These are phyloP conservation scores for Thamnophis elegans DNA, from an alignment of 2,797 vertebrate species.

Conservation along the genomic window DNA sequence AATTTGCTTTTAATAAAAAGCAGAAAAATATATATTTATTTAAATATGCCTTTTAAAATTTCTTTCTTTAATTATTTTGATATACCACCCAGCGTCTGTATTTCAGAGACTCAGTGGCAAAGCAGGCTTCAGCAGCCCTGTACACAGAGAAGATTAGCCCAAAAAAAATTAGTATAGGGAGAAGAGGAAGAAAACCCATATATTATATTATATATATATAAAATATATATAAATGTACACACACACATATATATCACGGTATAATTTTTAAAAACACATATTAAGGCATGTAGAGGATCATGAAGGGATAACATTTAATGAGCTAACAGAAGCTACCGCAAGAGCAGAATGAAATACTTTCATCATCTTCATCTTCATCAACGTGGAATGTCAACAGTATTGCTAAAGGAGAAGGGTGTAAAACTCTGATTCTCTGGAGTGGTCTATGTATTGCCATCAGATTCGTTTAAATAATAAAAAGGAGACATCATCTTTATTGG, in stretches of 20 bases:
- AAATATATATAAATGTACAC: not conserved
- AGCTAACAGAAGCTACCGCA: conserved; percentile 50
- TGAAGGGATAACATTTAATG: conserved; percentile 72
- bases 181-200: conserved; percentile 56
- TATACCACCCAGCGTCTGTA: conserved; percentile 55
- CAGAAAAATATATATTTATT: conserved; percentile 68
- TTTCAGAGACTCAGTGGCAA: conserved; percentile 32
- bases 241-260: conserved; percentile 54
- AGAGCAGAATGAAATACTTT: conserved; percentile 7
- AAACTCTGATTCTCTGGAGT: conserved; percentile 16
- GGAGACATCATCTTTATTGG: not conserved
- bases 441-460: conserved; percentile 16
- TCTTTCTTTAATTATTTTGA: conserved; percentile 51
- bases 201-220: conserved; percentile 61
- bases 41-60: conserved; percentile 57
- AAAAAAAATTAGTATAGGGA: conserved; percentile 40
- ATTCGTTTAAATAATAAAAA: not conserved
- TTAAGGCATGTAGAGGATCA: conserved; percentile 80
- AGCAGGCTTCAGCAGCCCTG: conserved; percentile 34
- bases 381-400: conserved; percentile 55
- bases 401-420: conserved; percentile 34
- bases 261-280: conserved; percentile 74
- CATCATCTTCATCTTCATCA: not conserved
- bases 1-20: conserved; percentile 76
- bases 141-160: conserved; percentile 17